phyloP scores from a whole-genome alignment of 2,113 vertebrate species.

The Hyaena hyaena region DNA sequence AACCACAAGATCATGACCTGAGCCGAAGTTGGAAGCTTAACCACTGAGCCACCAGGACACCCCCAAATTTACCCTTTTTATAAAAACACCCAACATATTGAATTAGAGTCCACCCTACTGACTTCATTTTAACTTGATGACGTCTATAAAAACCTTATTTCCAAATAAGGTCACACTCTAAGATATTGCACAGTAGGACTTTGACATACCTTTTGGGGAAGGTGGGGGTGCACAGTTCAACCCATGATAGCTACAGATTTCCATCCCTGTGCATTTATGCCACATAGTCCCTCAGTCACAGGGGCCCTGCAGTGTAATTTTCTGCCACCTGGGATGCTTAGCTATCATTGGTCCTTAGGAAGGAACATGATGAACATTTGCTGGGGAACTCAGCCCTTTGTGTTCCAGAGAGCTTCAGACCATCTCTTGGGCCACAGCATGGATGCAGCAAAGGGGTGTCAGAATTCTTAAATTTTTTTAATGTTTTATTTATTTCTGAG shows the following conservation, averaged over 20 bases:
- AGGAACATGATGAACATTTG: neutral
- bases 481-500: no score
- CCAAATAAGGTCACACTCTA: neutral
- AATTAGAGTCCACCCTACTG: neutral
- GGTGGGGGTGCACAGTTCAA: neutral
- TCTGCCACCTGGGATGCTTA: neutral
- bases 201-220: fast-evolving
- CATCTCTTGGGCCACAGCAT: neutral
- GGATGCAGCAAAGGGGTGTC: neutral
- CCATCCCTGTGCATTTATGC: neutral
- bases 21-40: no score
- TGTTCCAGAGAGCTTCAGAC: neutral
- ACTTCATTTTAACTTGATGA: neutral
- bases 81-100: neutral
- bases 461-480: neutral
- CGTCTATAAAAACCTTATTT: neutral
- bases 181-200: neutral
- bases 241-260: neutral
- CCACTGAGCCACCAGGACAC: no score
- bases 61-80: neutral
- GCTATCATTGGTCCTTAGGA: neutral
- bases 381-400: neutral
- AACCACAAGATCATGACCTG: no score
- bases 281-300: fast-evolving
- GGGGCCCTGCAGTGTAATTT: fast-evolving